Evolutionary conservation across 2,888 invertebrate species (phyloP).

Genomic region (Spodoptera littoralis): DNA sequence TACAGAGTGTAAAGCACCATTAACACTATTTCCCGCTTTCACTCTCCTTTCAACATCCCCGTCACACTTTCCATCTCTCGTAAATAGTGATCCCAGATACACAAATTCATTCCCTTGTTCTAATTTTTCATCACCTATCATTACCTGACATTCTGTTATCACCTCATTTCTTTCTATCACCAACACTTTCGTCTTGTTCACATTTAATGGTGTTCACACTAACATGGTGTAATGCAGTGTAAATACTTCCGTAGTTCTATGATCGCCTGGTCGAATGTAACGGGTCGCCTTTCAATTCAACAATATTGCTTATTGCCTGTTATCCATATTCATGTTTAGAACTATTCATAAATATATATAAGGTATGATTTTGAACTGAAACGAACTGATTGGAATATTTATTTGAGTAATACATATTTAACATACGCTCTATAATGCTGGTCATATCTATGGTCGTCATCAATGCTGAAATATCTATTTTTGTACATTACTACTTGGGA

Average conservation of each 20-base stretch:
- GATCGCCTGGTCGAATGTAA: constrained; percentile 37
- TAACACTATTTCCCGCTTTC: too few species aligned
- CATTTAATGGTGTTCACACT: too few species aligned
- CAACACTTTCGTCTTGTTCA: too few species aligned
- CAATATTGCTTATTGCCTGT: constrained; percentile 42
- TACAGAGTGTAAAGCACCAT: too few species aligned
- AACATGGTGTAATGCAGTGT: constrained; percentile 30
- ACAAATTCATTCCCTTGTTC: too few species aligned
- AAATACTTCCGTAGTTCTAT: constrained; percentile 40
- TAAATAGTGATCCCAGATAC: too few species aligned
- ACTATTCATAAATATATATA: constrained; percentile 41
- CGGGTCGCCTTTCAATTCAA: constrained; percentile 40
- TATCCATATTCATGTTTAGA: constrained; percentile 48
- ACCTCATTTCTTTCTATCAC: too few species aligned
- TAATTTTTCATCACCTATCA: too few species aligned
- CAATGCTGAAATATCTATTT: not conserved
- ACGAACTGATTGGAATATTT: constrained; percentile 57
- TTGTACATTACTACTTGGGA: not conserved
- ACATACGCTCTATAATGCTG: constrained; percentile 27
- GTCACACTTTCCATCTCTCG: too few species aligned
- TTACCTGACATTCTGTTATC: too few species aligned
- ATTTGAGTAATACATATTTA: constrained; percentile 50
- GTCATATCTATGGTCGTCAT: constrained; percentile 15
- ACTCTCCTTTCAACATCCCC: too few species aligned
- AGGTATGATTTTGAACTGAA: constrained; percentile 48